Percentiles rank a stretch among this genome's conserved stretches.
phyloP scores from a whole-genome alignment of 2,113 vertebrate species.

The Laterallus jamaicensis region DNA sequence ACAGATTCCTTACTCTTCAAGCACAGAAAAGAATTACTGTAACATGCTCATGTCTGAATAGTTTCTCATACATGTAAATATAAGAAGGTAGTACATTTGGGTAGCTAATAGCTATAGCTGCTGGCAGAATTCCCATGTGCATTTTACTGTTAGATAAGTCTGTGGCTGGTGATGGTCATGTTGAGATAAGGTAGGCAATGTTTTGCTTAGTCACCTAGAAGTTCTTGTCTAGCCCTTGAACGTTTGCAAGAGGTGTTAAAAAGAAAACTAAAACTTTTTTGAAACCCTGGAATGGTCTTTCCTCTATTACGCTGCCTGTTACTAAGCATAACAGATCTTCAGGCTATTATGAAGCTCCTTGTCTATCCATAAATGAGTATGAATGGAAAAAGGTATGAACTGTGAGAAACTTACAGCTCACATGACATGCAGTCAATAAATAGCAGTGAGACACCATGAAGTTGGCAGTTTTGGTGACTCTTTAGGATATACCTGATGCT shows the following conservation, averaged over 20 bases:
- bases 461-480: background rate
- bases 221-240: background rate
- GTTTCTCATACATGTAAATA: background rate
- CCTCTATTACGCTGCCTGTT: background rate
- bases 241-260: background rate
- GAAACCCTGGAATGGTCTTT: background rate
- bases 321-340: background rate
- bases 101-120: background rate
- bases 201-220: background rate
- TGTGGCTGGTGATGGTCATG: background rate
- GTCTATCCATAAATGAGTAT: background rate
- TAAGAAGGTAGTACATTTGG: background rate
- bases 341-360: background rate
- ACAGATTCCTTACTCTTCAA: background rate
- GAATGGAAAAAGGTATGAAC: background rate
- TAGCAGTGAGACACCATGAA: background rate
- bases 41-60: background rate
- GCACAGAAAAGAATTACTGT: background rate
- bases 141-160: slow-evolving; percentile 30
- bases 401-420: background rate
- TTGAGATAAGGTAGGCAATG: slow-evolving; percentile 4
- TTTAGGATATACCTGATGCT: background rate
- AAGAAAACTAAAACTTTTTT: background rate
- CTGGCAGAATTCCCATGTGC: background rate
- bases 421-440: background rate